Conservation (phyloP, 2,797 vertebrate genomes). For the Argya squamiceps region DNA sequence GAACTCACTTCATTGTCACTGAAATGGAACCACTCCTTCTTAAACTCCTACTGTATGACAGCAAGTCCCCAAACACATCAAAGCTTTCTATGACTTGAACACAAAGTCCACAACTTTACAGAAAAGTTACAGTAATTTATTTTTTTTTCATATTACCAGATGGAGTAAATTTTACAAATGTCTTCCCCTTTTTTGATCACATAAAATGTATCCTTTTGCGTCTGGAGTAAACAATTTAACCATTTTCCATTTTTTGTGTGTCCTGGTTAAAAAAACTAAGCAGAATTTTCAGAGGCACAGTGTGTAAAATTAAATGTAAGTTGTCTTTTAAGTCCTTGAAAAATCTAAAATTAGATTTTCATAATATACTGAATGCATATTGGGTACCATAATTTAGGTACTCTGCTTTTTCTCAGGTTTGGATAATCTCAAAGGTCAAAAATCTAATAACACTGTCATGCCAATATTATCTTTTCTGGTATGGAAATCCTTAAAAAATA, state of each 20-base stretch:
- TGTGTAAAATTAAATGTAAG: neutral
- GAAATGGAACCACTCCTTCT: neutral
- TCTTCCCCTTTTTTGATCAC: neutral
- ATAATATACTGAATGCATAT: neutral
- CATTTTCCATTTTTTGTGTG: neutral
- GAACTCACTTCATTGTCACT: neutral
- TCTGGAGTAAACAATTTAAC: neutral
- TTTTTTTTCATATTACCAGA: neutral
- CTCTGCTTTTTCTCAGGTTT: neutral
- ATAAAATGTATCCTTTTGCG: neutral
- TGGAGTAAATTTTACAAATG: neutral
- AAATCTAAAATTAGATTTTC: neutral
- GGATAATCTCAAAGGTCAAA: neutral
- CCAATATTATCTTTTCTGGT: neutral
- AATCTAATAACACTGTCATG: neutral
- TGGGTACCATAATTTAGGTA: neutral
- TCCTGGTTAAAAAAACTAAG: neutral
- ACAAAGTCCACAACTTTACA: neutral
- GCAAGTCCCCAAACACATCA: neutral
- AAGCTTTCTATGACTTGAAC: neutral
- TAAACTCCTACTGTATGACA: neutral
- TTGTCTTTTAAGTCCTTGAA: neutral
- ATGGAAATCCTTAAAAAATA: neutral
- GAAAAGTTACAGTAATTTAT: neutral
- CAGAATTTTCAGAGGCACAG: neutral